phyloP scores from a whole-genome alignment of 2,797 vertebrate genomes.

The Chelidonichthys spinosus region DNA sequence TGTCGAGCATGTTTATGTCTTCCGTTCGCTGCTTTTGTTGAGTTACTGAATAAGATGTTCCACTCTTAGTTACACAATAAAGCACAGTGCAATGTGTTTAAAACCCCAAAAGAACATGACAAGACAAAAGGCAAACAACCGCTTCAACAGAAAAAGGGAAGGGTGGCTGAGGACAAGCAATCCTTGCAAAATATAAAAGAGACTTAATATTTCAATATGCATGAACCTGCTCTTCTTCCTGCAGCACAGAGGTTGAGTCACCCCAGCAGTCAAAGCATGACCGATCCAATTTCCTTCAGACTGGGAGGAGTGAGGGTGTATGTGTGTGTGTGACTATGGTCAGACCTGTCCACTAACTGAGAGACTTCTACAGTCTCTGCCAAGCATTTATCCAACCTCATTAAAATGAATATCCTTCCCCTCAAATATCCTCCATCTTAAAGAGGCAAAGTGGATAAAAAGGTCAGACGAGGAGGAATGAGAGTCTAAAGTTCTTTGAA shows the following conservation, averaged over 20 bases:
- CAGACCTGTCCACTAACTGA: conserved; percentile 8
- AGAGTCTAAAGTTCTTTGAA: conserved; percentile 9
- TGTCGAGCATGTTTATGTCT: conserved; percentile 23
- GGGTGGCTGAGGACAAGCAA: neutral
- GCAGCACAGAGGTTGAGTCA: conserved; percentile 13
- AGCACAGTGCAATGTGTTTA: neutral
- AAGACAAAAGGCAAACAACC: neutral
- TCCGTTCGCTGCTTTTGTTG: conserved; percentile 13
- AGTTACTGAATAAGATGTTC: conserved; percentile 9
- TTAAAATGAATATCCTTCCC: conserved; percentile 43
- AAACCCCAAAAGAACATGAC: neutral
- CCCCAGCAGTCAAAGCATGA: conserved; percentile 9
- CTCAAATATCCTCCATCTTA: conserved; percentile 24
- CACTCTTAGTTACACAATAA: neutral
- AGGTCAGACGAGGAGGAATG: conserved; percentile 6
- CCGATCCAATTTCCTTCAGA: conserved; percentile 29
- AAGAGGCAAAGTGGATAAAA: conserved; percentile 23
- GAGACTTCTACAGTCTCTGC: conserved; percentile 21
- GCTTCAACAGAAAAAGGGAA: neutral
- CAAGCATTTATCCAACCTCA: conserved; percentile 24
- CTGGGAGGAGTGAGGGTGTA: neutral
- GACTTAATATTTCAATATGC: conserved; percentile 17
- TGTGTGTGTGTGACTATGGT: conserved; percentile 3
- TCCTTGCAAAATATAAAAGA: neutral
- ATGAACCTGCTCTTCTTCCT: conserved; percentile 1